Evolutionary conservation across 1,140 invertebrate species (phyloP).

Genomic region (Platyura marginata): DNA sequence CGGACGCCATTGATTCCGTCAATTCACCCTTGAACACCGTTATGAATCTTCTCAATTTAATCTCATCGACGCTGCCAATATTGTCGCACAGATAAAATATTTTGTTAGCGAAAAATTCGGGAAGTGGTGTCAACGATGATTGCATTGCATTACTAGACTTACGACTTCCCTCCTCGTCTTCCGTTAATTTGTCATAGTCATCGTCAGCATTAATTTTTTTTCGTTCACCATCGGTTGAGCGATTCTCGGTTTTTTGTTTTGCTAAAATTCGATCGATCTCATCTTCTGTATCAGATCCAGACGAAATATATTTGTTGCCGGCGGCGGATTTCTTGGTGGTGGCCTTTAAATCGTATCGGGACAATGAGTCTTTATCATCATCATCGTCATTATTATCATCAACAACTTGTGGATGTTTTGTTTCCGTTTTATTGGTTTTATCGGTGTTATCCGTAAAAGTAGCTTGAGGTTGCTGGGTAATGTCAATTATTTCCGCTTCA

Average conservation of each 20-base stretch:
- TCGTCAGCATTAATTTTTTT: background rate
- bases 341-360: background rate
- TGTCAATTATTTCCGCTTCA: constrained; percentile 30
- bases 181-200: constrained; percentile 12
- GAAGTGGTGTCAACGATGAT: background rate
- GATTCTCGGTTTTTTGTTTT: constrained; percentile 10
- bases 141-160: background rate
- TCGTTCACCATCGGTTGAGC: background rate
- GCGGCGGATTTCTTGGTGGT: background rate
- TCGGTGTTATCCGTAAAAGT: constrained; percentile 11
- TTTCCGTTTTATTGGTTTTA: constrained; percentile 2
- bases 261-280: constrained; percentile 27
- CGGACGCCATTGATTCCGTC: background rate
- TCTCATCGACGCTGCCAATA: background rate
- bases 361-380: background rate
- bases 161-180: constrained; percentile 12
- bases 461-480: no score
- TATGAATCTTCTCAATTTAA: background rate
- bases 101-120: background rate
- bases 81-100: background rate
- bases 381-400: background rate
- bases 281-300: constrained; percentile 30
- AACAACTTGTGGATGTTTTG: background rate
- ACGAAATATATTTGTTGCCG: background rate
- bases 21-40: background rate